A percentile compares a stretch with the other conserved stretches of the same genome.
Conservation (phyloP, 1,140 invertebrate species). For the Schlechtendalia chinensis region DNA sequence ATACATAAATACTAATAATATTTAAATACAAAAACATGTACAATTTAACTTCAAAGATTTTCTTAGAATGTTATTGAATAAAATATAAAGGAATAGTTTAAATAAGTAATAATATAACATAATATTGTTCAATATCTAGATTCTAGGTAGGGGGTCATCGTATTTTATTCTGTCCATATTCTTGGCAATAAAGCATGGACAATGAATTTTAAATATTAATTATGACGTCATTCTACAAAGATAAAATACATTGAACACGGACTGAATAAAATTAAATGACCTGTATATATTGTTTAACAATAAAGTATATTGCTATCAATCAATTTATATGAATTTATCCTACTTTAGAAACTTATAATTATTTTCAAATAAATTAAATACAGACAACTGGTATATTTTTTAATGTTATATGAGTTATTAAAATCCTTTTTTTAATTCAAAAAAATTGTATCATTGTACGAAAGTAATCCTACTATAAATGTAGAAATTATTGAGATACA, state of each 20-base stretch:
- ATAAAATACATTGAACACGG: slow-evolving; percentile 1
- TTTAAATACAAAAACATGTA: background rate
- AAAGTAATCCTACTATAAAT: background rate
- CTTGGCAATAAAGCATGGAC: slow-evolving; percentile 6
- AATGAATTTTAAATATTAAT: slow-evolving; percentile 45
- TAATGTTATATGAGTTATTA: background rate
- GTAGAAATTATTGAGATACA: background rate
- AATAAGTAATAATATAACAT: background rate
- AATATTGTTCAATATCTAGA: background rate
- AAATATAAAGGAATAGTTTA: slow-evolving; percentile 10
- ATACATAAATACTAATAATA: background rate
- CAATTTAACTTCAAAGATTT: background rate
- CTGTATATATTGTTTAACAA: background rate
- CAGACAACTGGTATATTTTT: background rate
- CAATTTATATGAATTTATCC: background rate
- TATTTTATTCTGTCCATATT: slow-evolving; percentile 21
- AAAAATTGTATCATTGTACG: background rate
- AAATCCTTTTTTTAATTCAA: too few relatives aligned
- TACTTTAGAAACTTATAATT: background rate
- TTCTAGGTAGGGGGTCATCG: slow-evolving; percentile 5
- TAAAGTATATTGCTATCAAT: background rate
- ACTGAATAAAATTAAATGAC: background rate
- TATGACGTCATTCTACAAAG: slow-evolving; percentile 30
- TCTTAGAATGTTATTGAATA: background rate
- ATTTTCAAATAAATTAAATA: background rate